Conservation (phyloP, 2,113 vertebrate species). For the Muscicapa adusta region DNA sequence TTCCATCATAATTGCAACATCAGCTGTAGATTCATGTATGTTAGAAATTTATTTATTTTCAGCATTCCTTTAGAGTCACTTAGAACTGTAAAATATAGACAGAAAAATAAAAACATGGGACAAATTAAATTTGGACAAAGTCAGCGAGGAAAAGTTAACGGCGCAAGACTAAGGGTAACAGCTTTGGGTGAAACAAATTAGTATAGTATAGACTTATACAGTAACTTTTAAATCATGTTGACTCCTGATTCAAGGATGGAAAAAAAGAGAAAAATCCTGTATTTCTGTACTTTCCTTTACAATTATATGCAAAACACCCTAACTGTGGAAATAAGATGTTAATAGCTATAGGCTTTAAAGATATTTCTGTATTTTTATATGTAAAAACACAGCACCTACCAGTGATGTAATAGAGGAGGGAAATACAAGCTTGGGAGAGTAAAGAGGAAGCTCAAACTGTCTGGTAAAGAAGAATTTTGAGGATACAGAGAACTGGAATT, state of each 20-base stretch:
- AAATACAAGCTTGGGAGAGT: background rate
- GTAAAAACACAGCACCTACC: background rate
- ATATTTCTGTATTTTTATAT: background rate
- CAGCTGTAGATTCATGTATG: background rate
- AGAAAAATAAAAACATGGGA: background rate
- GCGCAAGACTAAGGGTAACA: background rate
- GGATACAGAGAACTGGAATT: background rate
- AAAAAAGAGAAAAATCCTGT: background rate
- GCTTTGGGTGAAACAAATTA: background rate
- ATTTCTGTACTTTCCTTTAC: background rate
- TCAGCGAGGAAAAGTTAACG: background rate
- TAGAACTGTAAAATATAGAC: background rate
- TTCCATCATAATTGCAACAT: background rate
- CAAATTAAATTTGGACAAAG: background rate
- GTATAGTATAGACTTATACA: background rate
- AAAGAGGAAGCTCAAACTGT: background rate
- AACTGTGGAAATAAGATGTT: background rate
- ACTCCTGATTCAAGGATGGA: background rate
- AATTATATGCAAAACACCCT: background rate
- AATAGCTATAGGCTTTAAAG: background rate
- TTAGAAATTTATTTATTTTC: background rate
- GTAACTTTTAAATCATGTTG: background rate
- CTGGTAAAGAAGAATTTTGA: background rate
- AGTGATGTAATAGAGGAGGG: background rate
- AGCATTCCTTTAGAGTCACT: background rate